Evolutionary conservation across 2,113 vertebrate genomes (phyloP), one percentile per base, ranked within the genome.

Genomic region (Sceloporus tristichus): DNA sequence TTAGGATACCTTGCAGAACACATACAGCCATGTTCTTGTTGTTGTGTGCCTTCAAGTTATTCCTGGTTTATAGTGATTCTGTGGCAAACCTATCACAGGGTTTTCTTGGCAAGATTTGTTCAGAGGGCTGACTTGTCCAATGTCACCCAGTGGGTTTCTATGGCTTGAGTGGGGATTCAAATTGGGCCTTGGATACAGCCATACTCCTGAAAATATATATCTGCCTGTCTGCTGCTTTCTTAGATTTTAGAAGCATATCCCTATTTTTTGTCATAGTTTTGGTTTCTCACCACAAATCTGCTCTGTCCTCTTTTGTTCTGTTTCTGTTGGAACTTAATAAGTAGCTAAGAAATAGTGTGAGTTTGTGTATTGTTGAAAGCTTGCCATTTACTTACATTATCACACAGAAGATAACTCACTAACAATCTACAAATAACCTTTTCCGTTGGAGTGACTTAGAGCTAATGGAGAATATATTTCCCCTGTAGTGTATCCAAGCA

Each of bases 381-480:
- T 68, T 76, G 29, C 40, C 9, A 13, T 88, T 88, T 83, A 9
- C 62, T 88, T 88, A 73, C 38, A 77, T 83, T 88, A 68, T 59
- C 54, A 59, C 34, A 73, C 21, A 87, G 78, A 29, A 88, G n/a
- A 54, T 54, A 66, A 65, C 38, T 66, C 62, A 66, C 18, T 66
- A 82, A 68, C 56, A 83, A 75, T 25, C 42, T 11, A 68, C 38
- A 56, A 13, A 83, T 34, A 88, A 59, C 14, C n/a, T 40, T 68
- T 88, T 66, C 56, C 42, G 73, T 42, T 82, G 71, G 80, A 81
- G 59, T 77, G 62, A 88, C 34, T 76, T 88, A 59, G 59, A 82
- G 29, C 71, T 76, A 88, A 66, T 82, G 42, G 42, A 76, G 80
- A 79, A 71, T 71, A 86, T 54, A 88, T 88, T 87, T 40, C 29